Evolutionary conservation across 2,113 vertebrate species (phyloP).

Genomic region (Tragelaphus scriptus): DNA sequence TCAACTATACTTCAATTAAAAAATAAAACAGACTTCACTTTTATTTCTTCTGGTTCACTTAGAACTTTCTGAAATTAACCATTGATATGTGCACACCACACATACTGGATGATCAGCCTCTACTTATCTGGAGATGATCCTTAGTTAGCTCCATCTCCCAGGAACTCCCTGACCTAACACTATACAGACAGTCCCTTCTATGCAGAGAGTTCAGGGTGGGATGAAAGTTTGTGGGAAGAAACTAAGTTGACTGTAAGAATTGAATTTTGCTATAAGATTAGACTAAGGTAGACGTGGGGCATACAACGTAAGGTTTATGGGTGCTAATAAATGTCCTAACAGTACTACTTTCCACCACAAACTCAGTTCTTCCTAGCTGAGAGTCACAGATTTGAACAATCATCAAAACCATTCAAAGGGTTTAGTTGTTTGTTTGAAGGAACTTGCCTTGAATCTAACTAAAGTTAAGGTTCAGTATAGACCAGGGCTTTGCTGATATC

Average conservation of each 20-base stretch:
- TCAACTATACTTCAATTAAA: not conserved
- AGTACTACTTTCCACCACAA: not conserved
- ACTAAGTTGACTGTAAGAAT: not conserved
- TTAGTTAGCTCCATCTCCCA: not conserved
- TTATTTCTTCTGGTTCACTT: not conserved
- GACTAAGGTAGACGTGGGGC: not conserved
- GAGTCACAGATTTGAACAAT: not conserved
- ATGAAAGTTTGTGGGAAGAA: not conserved
- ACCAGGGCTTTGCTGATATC: not conserved
- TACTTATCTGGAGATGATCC: not conserved
- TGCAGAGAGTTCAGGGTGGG: not conserved
- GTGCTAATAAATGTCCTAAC: not conserved
- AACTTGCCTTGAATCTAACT: not conserved
- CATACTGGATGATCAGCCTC: rapidly evolving
- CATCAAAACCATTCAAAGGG: not conserved
- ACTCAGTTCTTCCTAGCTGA: not conserved
- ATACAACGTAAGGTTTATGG: not conserved
- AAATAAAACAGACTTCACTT: not conserved
- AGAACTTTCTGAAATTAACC: constrained; percentile 17
- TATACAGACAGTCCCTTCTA: not conserved
- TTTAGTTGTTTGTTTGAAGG: not conserved
- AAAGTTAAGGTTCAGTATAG: not conserved
- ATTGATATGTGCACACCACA: not conserved
- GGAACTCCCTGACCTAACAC: not conserved
- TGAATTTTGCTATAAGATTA: not conserved